Evolutionary conservation across 2,888 invertebrate genomes (phyloP).

Genomic region (Malacosoma neustria): DNA sequence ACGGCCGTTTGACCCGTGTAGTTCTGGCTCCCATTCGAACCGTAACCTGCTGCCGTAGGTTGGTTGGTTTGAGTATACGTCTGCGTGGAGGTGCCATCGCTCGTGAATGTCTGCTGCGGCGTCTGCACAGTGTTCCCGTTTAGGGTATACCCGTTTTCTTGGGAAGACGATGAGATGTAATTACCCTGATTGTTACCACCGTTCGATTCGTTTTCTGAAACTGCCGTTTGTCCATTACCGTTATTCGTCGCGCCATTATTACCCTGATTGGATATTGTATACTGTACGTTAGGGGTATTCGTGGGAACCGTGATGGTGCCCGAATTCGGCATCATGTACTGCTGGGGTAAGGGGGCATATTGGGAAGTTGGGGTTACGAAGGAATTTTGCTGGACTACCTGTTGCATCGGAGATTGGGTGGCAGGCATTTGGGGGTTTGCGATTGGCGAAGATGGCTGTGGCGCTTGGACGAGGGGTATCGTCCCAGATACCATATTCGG

Average conservation of each 20-base stretch:
- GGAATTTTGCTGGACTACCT: slow-evolving; percentile 48
- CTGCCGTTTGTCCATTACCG: slow-evolving; percentile 38
- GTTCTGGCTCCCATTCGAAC: slow-evolving; percentile 26
- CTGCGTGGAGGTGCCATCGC: slow-evolving; percentile 39
- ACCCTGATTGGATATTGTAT: slow-evolving; percentile 39
- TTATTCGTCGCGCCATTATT: slow-evolving; percentile 31
- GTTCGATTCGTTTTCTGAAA: slow-evolving; percentile 41
- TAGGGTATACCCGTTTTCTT: slow-evolving; percentile 44
- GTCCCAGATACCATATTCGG: slow-evolving; percentile 43
- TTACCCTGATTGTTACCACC: slow-evolving; percentile 46
- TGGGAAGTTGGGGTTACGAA: slow-evolving; percentile 55
- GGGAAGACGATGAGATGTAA: slow-evolving; percentile 61
- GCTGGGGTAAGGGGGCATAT: slow-evolving; percentile 46
- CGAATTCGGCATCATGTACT: slow-evolving; percentile 56
- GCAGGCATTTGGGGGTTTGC: slow-evolving; percentile 39
- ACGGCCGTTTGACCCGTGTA: slow-evolving; percentile 35
- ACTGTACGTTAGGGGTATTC: slow-evolving; percentile 47
- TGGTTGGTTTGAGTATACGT: slow-evolving; percentile 37
- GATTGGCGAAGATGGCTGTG: slow-evolving; percentile 43
- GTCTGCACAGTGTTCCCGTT: slow-evolving; percentile 33
- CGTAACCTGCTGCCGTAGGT: slow-evolving; percentile 35
- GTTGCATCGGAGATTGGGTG: slow-evolving; percentile 46
- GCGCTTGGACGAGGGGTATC: slow-evolving; percentile 59
- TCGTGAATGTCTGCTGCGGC: slow-evolving; percentile 36
- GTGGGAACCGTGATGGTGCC: slow-evolving; percentile 39